Conservation (phyloP, 2,113 vertebrate genomes). For the Oreochromis tanganicae region DNA sequence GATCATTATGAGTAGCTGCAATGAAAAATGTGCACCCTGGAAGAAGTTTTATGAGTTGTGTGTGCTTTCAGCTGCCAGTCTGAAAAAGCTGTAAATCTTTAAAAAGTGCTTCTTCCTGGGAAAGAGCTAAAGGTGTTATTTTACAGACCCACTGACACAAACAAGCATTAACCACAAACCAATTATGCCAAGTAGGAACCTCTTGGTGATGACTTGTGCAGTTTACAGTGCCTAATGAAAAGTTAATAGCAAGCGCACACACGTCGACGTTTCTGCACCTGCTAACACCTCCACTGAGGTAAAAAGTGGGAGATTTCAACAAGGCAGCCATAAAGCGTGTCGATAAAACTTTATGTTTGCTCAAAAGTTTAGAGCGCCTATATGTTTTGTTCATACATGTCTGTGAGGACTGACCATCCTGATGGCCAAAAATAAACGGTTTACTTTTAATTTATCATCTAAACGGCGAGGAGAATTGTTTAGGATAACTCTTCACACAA, state of each 20-base stretch:
- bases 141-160: background rate
- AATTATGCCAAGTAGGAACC: conserved; percentile 30
- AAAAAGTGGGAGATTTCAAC: background rate
- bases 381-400: background rate
- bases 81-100: background rate
- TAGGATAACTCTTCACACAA: conserved; percentile 49
- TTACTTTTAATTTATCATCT: conserved; percentile 36
- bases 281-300: conserved; percentile 9
- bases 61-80: background rate
- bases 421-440: background rate
- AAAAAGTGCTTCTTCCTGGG: background rate
- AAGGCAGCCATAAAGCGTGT: background rate
- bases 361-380: background rate
- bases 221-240: conserved; percentile 48
- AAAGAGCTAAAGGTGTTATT: conserved; percentile 1
- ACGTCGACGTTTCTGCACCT: conserved; percentile 15
- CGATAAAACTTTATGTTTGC: background rate
- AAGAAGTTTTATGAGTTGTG: background rate
- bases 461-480: conserved; percentile 28
- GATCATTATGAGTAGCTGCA: background rate
- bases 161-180: conserved; percentile 33
- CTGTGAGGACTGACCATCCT: background rate
- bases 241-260: conserved; percentile 29
- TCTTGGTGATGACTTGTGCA: conserved; percentile 52
- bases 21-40: background rate